A percentile compares a stretch with the other conserved stretches of the same genome.
phyloP scores from a whole-genome alignment of 2,113 vertebrate species.

The Podocnemis expansa region DNA sequence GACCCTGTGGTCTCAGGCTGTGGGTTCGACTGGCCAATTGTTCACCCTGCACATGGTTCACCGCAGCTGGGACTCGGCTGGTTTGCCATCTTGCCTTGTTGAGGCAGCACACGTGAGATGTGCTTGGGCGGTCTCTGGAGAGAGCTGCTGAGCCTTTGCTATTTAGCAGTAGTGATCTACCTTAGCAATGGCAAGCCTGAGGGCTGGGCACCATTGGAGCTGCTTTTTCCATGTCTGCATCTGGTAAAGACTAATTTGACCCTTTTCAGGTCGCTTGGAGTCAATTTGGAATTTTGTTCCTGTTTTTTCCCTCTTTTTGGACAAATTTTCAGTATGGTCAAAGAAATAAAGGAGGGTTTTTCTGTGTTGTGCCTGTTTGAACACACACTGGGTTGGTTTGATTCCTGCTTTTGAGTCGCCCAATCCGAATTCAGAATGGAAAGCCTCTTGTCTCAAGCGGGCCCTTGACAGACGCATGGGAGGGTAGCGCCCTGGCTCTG shows the following conservation, averaged over 20 bases:
- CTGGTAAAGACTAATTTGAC: neutral
- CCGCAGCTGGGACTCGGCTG: too few species aligned
- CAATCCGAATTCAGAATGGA: neutral
- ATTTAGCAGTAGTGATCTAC: neutral
- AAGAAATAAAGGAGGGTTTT: constrained; percentile 33
- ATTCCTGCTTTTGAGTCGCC: neutral
- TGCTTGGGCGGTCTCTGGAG: neutral
- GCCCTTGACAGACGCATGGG: rapidly evolving
- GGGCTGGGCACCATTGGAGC: neutral
- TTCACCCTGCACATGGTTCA: neutral
- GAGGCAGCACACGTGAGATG: rapidly evolving
- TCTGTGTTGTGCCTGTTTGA: neutral
- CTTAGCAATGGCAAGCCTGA: neutral
- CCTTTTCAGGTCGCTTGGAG: neutral
- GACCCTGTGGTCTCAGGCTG: rapidly evolving
- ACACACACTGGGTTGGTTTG: neutral
- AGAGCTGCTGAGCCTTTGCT: rapidly evolving
- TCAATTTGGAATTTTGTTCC: neutral
- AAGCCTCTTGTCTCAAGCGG: neutral
- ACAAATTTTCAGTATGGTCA: neutral
- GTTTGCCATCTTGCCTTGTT: neutral
- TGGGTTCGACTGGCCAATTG: rapidly evolving
- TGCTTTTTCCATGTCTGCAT: neutral
- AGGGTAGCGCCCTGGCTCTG: rapidly evolving
- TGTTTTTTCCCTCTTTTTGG: neutral